Conservation (phyloP, 2,797 vertebrate genomes). For the Sebastes oblongus region DNA sequence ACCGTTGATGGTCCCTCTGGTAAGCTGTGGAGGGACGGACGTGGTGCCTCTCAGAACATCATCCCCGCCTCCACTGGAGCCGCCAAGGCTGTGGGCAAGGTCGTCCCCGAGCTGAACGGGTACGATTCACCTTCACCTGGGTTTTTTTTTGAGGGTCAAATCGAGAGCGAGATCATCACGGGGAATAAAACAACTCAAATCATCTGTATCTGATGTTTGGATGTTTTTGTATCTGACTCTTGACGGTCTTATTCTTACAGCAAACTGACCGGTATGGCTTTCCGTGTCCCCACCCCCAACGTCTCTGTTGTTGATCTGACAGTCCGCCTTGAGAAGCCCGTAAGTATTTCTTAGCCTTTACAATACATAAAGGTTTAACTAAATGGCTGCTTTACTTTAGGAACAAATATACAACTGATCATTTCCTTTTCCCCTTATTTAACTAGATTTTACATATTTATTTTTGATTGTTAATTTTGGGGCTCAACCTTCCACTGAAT, state of each 20-base stretch:
- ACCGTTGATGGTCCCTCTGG: constrained; percentile 93
- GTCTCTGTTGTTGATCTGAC: constrained; percentile 94
- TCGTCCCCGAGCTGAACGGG: constrained; percentile 93
- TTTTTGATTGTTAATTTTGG: not conserved
- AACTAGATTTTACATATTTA: not conserved
- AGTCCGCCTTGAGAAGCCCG: constrained; percentile 89
- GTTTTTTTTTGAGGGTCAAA: not conserved
- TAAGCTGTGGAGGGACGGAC: constrained; percentile 91
- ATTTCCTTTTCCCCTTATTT: not conserved
- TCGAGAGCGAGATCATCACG: not conserved
- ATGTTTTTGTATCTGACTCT: not conserved
- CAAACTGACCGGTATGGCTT: constrained; percentile 94
- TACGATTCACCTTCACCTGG: constrained; percentile 21
- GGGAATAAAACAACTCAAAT: not conserved
- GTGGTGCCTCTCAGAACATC: constrained; percentile 92
- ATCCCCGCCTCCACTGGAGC: constrained; percentile 93
- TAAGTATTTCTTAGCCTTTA: constrained; percentile 61
- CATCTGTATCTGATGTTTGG: too few species aligned
- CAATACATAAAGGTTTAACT: not conserved
- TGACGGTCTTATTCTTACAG: constrained; percentile 56
- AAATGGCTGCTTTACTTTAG: too few species aligned
- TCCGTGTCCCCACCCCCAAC: constrained; percentile 92
- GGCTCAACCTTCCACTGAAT: not conserved
- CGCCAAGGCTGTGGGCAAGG: constrained; percentile 93
- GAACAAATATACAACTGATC: not conserved